Percentiles rank a stretch among this genome's conserved stretches.
Evolutionary conservation across 2,113 vertebrate species (phyloP).

Genomic region (Triplophysa dalaica): DNA sequence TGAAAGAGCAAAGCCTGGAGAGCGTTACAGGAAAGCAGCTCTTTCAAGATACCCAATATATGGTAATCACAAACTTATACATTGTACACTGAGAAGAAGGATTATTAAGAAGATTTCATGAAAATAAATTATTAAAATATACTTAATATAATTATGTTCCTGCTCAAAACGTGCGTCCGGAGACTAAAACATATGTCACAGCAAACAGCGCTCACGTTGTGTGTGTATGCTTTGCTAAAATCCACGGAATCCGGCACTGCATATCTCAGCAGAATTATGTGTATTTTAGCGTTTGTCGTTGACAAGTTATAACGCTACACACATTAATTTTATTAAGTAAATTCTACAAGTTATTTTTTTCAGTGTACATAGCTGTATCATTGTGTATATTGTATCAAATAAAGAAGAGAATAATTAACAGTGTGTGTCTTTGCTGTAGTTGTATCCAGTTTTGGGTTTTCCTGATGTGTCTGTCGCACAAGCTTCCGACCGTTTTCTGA

Average conservation of each 20-base stretch:
- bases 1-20: conserved; percentile 61
- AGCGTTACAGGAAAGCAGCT: conserved; percentile 69
- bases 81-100: background rate
- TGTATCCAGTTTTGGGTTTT: conserved; percentile 73
- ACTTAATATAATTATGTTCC: no score
- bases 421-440: conserved; percentile 60
- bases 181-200: no score
- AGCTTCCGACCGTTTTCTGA: conserved; percentile 70
- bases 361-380: background rate
- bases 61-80: conserved; percentile 58
- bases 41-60: conserved; percentile 65
- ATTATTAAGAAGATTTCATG: no score
- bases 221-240: no score
- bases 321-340: no score
- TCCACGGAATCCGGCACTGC: no score
- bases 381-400: no score
- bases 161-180: no score
- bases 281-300: no score
- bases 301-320: no score
- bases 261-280: no score
- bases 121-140: background rate
- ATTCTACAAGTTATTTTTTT: background rate
- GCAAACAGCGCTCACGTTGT: no score
- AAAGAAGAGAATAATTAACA: background rate
- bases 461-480: conserved; percentile 65